Conservation (phyloP, 2,113 vertebrate genomes). For the Glaucidium brasilianum region DNA sequence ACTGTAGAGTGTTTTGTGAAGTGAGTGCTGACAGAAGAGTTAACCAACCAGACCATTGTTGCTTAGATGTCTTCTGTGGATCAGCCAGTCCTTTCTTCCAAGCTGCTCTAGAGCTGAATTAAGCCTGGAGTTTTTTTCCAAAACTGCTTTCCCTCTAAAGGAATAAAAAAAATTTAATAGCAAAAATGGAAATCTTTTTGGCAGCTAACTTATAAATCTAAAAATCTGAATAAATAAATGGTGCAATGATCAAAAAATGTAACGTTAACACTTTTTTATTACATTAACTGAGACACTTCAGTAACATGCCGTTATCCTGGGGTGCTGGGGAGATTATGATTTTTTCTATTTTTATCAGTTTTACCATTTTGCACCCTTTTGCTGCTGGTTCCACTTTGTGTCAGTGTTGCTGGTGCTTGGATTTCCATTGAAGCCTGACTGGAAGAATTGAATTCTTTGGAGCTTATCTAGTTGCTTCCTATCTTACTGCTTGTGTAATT, state of each 20-base stretch:
- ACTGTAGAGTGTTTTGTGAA: neutral
- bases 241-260: neutral
- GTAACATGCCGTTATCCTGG: neutral
- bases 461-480: neutral
- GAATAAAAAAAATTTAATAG: neutral
- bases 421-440: neutral
- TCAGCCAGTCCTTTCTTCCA: neutral
- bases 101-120: neutral
- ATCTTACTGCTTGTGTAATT: accelerated
- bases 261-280: neutral
- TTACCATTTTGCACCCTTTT: neutral
- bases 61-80: neutral
- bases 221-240: neutral
- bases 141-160: neutral
- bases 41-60: neutral
- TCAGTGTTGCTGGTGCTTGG: neutral
- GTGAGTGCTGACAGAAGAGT: neutral
- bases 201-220: neutral
- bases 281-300: neutral
- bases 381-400: neutral
- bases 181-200: neutral
- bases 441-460: neutral
- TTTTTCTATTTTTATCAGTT: neutral
- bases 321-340: neutral
- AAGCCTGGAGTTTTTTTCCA: neutral